These are phyloP conservation scores for Diplazon laetatorius DNA, from an alignment of 2,888 invertebrate species.

Conservation along the genomic window DNA sequence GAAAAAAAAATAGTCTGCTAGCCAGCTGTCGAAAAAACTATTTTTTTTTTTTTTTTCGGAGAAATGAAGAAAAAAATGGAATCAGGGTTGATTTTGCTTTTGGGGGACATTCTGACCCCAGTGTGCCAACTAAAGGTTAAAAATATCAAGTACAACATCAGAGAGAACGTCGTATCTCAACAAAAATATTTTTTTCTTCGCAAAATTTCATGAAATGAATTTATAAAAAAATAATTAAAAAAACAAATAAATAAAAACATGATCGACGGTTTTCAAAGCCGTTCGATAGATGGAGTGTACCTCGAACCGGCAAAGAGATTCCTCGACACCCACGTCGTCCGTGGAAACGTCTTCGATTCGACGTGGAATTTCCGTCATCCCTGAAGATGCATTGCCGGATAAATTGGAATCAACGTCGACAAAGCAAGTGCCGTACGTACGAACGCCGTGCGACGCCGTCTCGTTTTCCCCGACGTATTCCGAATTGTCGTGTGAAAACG, in stretches of 20 bases:
- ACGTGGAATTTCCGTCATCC: slow-evolving; percentile 32
- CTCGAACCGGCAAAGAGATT: slow-evolving; percentile 28
- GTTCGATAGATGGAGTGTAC: slow-evolving; percentile 46
- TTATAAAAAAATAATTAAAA: too few relatives aligned
- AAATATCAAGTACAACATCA: too few relatives aligned
- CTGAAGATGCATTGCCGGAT: slow-evolving; percentile 12
- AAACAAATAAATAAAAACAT: too few relatives aligned
- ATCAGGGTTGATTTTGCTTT: too few relatives aligned
- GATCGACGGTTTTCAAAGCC: slow-evolving; percentile 22
- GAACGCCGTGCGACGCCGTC: slow-evolving; percentile 55
- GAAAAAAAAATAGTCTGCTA: too few relatives aligned
- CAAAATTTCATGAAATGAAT: too few relatives aligned
- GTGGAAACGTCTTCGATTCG: slow-evolving; percentile 41
- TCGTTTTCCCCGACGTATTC: slow-evolving; percentile 31
- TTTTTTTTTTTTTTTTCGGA: too few relatives aligned
- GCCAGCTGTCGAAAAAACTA: too few relatives aligned
- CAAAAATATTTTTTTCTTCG: background rate
- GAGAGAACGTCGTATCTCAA: too few relatives aligned
- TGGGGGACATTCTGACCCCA: too few relatives aligned
- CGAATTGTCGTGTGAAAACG: slow-evolving; percentile 34
- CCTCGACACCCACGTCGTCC: slow-evolving; percentile 37
- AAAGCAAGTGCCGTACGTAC: slow-evolving; percentile 33
- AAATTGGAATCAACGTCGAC: slow-evolving; percentile 11
- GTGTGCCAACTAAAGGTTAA: too few relatives aligned
- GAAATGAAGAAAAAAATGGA: too few relatives aligned